Evolutionary conservation across 2,888 invertebrate genomes (phyloP).

Genomic region (Xestia rhomboidea): DNA sequence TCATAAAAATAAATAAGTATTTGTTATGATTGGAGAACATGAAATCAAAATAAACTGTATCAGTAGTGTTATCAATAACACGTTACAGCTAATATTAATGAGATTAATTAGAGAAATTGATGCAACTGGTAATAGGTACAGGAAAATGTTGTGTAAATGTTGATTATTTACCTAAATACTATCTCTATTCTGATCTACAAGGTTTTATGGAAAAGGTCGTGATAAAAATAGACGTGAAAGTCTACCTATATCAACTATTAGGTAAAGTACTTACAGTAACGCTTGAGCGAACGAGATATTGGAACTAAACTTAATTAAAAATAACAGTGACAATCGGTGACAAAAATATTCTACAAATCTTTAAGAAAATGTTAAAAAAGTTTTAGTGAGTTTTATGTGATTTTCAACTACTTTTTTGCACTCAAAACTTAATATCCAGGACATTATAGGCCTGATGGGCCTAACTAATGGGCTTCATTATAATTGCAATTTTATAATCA

Average conservation of each 20-base stretch:
- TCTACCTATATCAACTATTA: neutral
- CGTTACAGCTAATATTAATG: neutral
- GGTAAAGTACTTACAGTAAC: neutral
- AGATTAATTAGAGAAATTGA: neutral
- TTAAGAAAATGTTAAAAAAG: too few species aligned
- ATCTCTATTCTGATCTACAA: slow-evolving; percentile 3
- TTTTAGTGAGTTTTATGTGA: too few species aligned
- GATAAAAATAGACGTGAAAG: slow-evolving; percentile 30
- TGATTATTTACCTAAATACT: slow-evolving; percentile 9
- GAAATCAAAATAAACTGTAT: slow-evolving; percentile 6
- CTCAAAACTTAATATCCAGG: too few species aligned
- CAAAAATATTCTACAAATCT: too few species aligned
- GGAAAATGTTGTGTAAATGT: slow-evolving; percentile 12
- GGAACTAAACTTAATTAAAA: neutral
- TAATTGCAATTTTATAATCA: too few species aligned
- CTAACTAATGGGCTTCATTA: too few species aligned
- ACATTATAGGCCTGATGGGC: too few species aligned
- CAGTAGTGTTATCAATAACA: slow-evolving; percentile 10
- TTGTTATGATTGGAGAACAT: neutral
- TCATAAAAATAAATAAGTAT: neutral
- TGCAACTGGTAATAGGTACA: neutral
- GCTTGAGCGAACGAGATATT: neutral
- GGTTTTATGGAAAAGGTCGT: slow-evolving; percentile 14
- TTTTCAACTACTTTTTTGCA: too few species aligned
- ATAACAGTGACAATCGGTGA: neutral